Base-by-base conservation (phyloP, 2,888 invertebrate genomes). In the Theretra japonica region DNA sequence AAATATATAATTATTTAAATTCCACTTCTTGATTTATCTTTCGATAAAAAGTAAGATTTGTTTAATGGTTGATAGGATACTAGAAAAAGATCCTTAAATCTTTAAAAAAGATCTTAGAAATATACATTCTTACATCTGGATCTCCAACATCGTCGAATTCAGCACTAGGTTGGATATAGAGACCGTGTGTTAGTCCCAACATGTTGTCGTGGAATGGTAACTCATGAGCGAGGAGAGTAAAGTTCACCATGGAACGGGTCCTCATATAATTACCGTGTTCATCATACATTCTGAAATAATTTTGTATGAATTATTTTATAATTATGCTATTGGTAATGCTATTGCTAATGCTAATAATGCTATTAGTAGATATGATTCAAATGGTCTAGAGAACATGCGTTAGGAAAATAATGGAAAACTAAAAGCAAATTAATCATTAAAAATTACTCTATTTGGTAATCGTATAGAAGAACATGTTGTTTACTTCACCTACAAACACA, bases 131-230 rank as follows among this genome's bases (percentile, higher is more conserved):
- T 69, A 80, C 82, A 69, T 79, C 76, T 23, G 79, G 79, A 65
- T 82, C 79, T 0, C 80, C 77, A 6, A 73, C 70, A 28, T 77
- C 70, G 62, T 79, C 78, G 41, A 73, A 62, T 17, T 76, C 76
- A 8, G 68, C 76, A 0, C 75, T 57, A 0, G 75, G 69, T 28
- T 82, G 81, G 25, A 77, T 75, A 53, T 77, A 77, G 15, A 71
- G 41, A 0, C 80, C 77, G 65, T 79, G 79, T 0, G 78, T 80
- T 0, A 84, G 72, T 7, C 75, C 73, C 25, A 79, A 80, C 1
- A 87, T 70, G 50, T 75, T 76, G n/a, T 83, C 75, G 8, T 82
- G 83, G 2, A 77, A 70, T 2, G 79, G 75, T 2, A 78, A 74
- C n/a, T 25, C 25, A 17, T 70, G 60, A 3, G 50, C 70, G n/a